phyloP scores from a whole-genome alignment of 2,888 invertebrate genomes.

The Malthinus seriepunctatus region DNA sequence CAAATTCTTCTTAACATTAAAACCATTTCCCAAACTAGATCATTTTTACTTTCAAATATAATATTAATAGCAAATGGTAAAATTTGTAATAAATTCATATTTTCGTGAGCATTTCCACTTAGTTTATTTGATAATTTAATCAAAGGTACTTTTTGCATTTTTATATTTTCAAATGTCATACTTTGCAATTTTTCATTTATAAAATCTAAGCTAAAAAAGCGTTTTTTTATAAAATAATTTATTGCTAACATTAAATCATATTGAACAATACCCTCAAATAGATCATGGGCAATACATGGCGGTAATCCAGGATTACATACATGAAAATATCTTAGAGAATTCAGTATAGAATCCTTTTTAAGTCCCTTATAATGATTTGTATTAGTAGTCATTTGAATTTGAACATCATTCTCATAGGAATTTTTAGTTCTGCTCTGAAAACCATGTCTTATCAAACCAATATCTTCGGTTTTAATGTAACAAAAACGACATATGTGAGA shows the following conservation, averaged over 20 bases:
- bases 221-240: constrained; percentile 4
- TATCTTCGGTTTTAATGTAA: constrained; percentile 9
- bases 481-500: constrained; percentile 25
- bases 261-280: too few species aligned
- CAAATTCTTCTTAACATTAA: not conserved
- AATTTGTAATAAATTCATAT: constrained; percentile 7
- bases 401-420: not conserved
- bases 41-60: not conserved
- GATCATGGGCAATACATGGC: too few species aligned
- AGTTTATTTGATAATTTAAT: not conserved
- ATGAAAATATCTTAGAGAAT: too few species aligned
- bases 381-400: too few species aligned
- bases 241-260: too few species aligned
- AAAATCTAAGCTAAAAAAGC: not conserved
- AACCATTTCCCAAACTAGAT: not conserved
- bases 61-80: constrained; percentile 4
- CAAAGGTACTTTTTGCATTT: too few species aligned
- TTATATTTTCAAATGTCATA: not conserved
- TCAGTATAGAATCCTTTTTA: too few species aligned
- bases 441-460: not conserved
- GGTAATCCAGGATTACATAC: too few species aligned
- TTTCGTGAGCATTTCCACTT: constrained; percentile 2
- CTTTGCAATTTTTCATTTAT: not conserved
- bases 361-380: too few species aligned
- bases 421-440: not conserved